Percentiles rank a stretch among this genome's conserved stretches.
phyloP scores from a whole-genome alignment of 2,113 vertebrate species.

The Labrus mixtus region DNA sequence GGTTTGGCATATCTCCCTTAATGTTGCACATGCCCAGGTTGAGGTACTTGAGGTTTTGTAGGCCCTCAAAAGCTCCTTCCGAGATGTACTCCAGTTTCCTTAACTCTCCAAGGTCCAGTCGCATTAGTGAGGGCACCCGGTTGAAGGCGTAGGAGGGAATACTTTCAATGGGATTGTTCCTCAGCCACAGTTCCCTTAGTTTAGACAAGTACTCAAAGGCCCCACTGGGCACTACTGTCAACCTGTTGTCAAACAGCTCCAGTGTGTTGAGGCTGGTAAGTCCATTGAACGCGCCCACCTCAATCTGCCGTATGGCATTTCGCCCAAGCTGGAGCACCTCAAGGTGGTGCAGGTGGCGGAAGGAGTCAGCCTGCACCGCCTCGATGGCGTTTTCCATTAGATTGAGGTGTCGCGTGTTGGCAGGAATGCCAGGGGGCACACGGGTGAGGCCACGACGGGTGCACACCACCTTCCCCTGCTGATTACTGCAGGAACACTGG shows the following conservation, averaged over 20 bases:
- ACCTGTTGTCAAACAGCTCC: slow-evolving; percentile 97
- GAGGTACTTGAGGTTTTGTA: slow-evolving; percentile 98
- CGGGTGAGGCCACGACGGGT: slow-evolving; percentile 92
- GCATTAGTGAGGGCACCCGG: slow-evolving; percentile 96
- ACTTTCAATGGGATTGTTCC: slow-evolving; percentile 99
- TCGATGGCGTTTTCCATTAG: slow-evolving; percentile 99
- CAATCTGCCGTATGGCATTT: slow-evolving; percentile 97
- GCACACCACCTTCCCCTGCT: slow-evolving; percentile 98
- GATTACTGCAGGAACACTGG: slow-evolving; percentile 97
- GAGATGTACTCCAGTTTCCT: slow-evolving; percentile 98
- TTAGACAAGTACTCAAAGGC: slow-evolving; percentile 99
- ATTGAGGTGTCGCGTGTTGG: slow-evolving; percentile 97
- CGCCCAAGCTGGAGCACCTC: slow-evolving; percentile 97
- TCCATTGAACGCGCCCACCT: slow-evolving; percentile 98
- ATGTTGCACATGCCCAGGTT: slow-evolving; percentile 99
- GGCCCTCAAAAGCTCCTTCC: slow-evolving; percentile 96
- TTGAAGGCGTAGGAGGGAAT: slow-evolving; percentile 99
- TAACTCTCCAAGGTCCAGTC: slow-evolving; percentile 96
- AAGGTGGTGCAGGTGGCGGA: slow-evolving; percentile 96
- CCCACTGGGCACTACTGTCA: slow-evolving; percentile 97
- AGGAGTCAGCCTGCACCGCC: slow-evolving; percentile 97
- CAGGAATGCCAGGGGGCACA: slow-evolving; percentile 94
- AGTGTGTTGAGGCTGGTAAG: slow-evolving; percentile 96
- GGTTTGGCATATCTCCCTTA: slow-evolving; percentile 93
- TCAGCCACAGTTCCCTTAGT: slow-evolving; percentile 95